Percentiles rank a stretch among this genome's conserved stretches.
These are phyloP conservation scores for Papilio gigon DNA, from an alignment of 2,888 invertebrate genomes.

Conservation along the genomic window DNA sequence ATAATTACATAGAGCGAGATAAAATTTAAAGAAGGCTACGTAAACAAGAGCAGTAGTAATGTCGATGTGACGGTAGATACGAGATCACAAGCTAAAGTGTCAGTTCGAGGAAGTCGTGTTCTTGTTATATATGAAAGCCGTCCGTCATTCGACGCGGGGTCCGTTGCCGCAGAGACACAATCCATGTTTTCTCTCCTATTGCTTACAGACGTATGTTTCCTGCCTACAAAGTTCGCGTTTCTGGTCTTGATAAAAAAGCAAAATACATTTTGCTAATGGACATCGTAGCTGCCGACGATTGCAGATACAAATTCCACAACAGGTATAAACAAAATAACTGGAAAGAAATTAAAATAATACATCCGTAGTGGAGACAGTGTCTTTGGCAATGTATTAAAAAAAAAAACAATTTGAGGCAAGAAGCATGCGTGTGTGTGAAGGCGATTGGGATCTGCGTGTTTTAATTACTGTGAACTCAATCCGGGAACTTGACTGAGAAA, in stretches of 20 bases:
- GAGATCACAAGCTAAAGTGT: slow-evolving; percentile 78
- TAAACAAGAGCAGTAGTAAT: slow-evolving; percentile 2
- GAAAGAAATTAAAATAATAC: slow-evolving; percentile 80
- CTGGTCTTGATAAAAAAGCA: slow-evolving; percentile 98
- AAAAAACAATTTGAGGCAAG: slow-evolving; percentile 81
- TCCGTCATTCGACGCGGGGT: slow-evolving; percentile 80
- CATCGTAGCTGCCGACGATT: slow-evolving; percentile 98
- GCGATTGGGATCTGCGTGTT: slow-evolving; percentile 71
- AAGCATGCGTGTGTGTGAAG: slow-evolving; percentile 84
- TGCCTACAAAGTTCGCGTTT: slow-evolving; percentile 97
- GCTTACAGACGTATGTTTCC: slow-evolving; percentile 98
- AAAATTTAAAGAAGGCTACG: not conserved
- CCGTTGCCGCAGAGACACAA: slow-evolving; percentile 78
- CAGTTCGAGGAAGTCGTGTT: slow-evolving; percentile 60
- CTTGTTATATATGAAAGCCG: slow-evolving; percentile 72
- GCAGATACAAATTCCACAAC: slow-evolving; percentile 97
- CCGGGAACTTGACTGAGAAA: slow-evolving; percentile 18
- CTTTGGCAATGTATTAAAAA: slow-evolving; percentile 50
- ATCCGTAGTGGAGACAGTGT: slow-evolving; percentile 52
- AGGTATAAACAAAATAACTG: slow-evolving; percentile 84
- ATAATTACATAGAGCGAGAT: not conserved
- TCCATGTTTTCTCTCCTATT: slow-evolving; percentile 81
- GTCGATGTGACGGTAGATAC: slow-evolving; percentile 47
- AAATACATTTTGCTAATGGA: slow-evolving; percentile 99
- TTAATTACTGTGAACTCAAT: slow-evolving; percentile 33